Conservation (phyloP, 35 echinoderm and acorn worm species). For the Hemicentrotus pulcherrimus region DNA sequence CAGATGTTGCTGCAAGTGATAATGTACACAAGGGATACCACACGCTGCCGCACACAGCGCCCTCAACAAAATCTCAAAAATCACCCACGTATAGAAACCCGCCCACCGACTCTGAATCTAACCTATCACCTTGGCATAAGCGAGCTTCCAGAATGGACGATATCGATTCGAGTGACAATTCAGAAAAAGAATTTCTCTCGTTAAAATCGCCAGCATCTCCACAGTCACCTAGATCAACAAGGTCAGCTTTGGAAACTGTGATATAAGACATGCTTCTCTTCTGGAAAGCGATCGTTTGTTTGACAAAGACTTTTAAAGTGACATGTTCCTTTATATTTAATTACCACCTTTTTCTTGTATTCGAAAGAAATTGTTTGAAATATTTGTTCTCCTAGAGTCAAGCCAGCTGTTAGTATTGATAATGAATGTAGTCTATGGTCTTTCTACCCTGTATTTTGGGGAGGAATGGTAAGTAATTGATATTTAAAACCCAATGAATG, state of each 20-base stretch:
- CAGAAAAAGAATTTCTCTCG: not conserved
- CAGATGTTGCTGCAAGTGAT: not conserved
- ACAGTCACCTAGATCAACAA: not conserved
- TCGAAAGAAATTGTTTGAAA: not conserved
- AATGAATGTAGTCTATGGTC: not conserved
- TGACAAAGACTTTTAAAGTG: not conserved
- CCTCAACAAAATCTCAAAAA: not conserved
- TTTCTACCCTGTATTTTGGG: not conserved
- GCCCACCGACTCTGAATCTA: not conserved
- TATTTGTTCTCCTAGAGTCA: not conserved
- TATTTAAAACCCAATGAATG: not conserved
- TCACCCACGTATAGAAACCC: not conserved
- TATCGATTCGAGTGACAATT: not conserved
- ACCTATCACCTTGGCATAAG: conserved; percentile 33
- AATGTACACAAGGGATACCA: not conserved
- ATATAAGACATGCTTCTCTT: not conserved
- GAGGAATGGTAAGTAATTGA: not conserved
- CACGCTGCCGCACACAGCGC: not conserved
- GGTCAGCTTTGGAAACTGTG: conserved; percentile 24
- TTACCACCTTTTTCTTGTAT: conserved; percentile 4
- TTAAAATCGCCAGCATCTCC: not conserved
- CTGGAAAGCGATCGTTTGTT: not conserved
- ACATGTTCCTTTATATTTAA: not conserved
- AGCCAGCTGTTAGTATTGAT: not conserved
- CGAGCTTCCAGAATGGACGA: conserved; percentile 41